phyloP scores from a whole-genome alignment of 2,113 vertebrate genomes.

The Callipepla squamata region DNA sequence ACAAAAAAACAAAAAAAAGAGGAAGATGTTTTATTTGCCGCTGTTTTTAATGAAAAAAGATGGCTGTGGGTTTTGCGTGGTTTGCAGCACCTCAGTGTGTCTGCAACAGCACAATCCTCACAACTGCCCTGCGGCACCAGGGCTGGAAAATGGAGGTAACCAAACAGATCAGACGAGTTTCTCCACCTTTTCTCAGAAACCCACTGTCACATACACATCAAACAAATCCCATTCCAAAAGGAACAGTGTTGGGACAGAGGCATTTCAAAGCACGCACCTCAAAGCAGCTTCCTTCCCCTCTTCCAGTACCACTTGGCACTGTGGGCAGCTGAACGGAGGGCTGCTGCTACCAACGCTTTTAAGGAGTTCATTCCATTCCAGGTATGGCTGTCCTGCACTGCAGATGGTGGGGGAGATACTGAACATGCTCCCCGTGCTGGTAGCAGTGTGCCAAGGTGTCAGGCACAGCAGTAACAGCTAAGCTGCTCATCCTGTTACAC shows the following conservation, averaged over 20 bases:
- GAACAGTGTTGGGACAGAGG: background rate
- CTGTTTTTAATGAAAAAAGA: background rate
- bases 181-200: background rate
- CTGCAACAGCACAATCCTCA: background rate
- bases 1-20: background rate
- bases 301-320: background rate
- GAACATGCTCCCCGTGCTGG: background rate
- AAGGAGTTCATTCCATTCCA: background rate
- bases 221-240: background rate
- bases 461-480: background rate
- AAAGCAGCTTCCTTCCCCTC: background rate
- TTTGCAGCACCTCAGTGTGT: background rate
- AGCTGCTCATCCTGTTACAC: background rate
- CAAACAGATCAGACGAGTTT: background rate
- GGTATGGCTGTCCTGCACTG: background rate
- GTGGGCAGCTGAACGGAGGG: background rate
- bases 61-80: background rate
- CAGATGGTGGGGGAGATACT: background rate
- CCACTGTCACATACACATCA: background rate
- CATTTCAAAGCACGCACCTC: rapidly evolving
- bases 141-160: background rate
- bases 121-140: background rate
- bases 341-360: background rate
- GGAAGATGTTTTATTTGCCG: background rate
- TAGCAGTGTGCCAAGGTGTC: background rate